A percentile compares a stretch with the other conserved stretches of the same genome.
Conservation (phyloP, 2,888 invertebrate species). For the Anthoptus insignis region DNA sequence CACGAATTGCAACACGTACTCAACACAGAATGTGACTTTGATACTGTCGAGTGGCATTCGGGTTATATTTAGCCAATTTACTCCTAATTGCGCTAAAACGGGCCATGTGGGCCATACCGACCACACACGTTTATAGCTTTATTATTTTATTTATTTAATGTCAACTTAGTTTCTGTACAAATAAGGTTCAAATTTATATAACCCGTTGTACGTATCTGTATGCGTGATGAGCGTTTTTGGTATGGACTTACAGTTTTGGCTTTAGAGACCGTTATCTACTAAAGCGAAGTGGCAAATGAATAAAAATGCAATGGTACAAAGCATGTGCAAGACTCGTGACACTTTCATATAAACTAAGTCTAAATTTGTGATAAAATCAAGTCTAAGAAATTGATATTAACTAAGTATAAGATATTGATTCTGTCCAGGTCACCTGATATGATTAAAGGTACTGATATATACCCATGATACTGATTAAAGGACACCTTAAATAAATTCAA, state of each 20-base stretch:
- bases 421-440: too few relatives aligned
- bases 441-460: too few relatives aligned
- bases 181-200: not conserved
- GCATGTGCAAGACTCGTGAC: too few relatives aligned
- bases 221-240: slow-evolving; percentile 4
- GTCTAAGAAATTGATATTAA: too few relatives aligned
- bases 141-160: not conserved
- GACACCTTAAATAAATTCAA: too few relatives aligned
- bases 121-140: slow-evolving; percentile 22
- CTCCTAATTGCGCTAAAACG: slow-evolving; percentile 23
- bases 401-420: too few relatives aligned
- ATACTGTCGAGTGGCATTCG: slow-evolving; percentile 21
- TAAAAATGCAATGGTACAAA: not conserved
- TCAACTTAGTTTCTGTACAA: not conserved
- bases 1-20: slow-evolving; percentile 1
- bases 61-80: slow-evolving; percentile 31
- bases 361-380: too few relatives aligned
- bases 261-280: slow-evolving; percentile 6
- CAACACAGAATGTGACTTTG: slow-evolving; percentile 3
- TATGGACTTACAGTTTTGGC: slow-evolving; percentile 2
- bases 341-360: too few relatives aligned
- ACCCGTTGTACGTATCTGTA: not conserved
- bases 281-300: not conserved
- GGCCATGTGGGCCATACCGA: slow-evolving; percentile 25
- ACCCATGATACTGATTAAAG: too few relatives aligned